These are phyloP conservation scores for Zaprionus gabonicus DNA, from an alignment of 1,140 invertebrate genomes.

Conservation along the genomic window DNA sequence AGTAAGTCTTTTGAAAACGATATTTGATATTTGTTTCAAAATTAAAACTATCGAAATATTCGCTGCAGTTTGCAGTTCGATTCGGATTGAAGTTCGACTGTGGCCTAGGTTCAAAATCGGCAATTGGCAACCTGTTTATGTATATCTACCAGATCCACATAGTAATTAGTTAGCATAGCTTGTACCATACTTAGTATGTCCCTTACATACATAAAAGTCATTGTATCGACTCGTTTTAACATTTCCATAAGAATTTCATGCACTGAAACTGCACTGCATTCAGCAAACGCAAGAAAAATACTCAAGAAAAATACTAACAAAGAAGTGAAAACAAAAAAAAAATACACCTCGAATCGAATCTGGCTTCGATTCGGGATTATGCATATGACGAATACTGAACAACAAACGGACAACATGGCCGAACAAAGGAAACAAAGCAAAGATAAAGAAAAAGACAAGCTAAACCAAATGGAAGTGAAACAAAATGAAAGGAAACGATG, in stretches of 20 bases:
- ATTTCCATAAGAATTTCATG: slow-evolving; percentile 17
- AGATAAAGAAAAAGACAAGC: slow-evolving; percentile 19
- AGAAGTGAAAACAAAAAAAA: background rate
- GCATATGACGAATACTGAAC: background rate
- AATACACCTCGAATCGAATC: background rate
- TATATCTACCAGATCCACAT: slow-evolving; percentile 27
- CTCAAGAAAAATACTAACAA: slow-evolving; percentile 1
- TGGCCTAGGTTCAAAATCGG: background rate
- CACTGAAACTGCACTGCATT: slow-evolving; percentile 27
- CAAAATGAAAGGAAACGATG: slow-evolving; percentile 13
- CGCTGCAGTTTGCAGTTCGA: background rate
- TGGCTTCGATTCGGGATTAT: background rate
- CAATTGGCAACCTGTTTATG: slow-evolving; percentile 32
- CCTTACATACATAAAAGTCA: background rate
- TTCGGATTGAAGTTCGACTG: background rate
- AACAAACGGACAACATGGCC: slow-evolving; percentile 20
- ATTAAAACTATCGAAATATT: background rate
- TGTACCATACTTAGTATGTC: slow-evolving; percentile 6
- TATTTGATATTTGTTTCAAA: background rate
- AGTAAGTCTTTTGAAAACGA: too few relatives aligned
- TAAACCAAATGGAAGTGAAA: slow-evolving; percentile 28
- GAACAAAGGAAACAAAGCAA: background rate
- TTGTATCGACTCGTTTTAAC: slow-evolving; percentile 24
- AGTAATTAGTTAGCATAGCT: slow-evolving; percentile 19
- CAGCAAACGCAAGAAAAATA: slow-evolving; percentile 1